Base-by-base conservation (phyloP, 2,113 vertebrate genomes). In the Romanogobio albipinnatus region DNA sequence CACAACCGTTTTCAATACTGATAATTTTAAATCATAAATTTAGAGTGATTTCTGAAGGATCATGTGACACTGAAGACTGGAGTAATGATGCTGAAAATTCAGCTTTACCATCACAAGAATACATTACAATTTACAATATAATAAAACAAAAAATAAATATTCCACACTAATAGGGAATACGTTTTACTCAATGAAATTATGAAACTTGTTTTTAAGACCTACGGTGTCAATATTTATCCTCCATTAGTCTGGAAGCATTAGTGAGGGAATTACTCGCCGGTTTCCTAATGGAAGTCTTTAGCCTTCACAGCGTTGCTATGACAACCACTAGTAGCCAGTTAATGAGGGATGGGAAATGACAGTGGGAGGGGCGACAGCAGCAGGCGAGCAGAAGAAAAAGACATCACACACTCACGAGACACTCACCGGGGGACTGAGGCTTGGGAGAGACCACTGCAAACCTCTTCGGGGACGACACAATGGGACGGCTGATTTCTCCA, bases 381-480 rank as follows among this genome's bases (percentile, higher is more conserved):
- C 51, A 56, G 51, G n/a, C 0, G 1, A n/a, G 36, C 11, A 59
- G 76, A 47, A 82, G 49, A 58, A 43, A 82, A n/a, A 85, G 51
- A 73, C 45, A 82, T 56, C 14, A 62, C 78, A 36, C 64, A 56
- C 66, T 92, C 95, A 99, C 97, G 95, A 91, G 96, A 73, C 45
- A 71, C 93, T 92, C 95, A 99, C 97, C 96, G 91, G 96, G 97
- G 13, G 97, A 98, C 70, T 97, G 96, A 39, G 94, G 93, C 62
- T 97, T 99, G 73, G 95, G 94, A 2, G 96, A 73, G 81, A 96
- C 90, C 84, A 94, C 90, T 0, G 87, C 94, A 84, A 91, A 93
- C 88, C 93, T 95, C 93, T 97, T 98, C 3, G 98, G 97, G 6
- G 97, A 97, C 8, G 95, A 96, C 82, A 92, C 87, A 1, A 91